These are phyloP conservation scores for Drosophila chauvacae DNA, from an alignment of 1,140 invertebrate genomes.

Conservation along the genomic window DNA sequence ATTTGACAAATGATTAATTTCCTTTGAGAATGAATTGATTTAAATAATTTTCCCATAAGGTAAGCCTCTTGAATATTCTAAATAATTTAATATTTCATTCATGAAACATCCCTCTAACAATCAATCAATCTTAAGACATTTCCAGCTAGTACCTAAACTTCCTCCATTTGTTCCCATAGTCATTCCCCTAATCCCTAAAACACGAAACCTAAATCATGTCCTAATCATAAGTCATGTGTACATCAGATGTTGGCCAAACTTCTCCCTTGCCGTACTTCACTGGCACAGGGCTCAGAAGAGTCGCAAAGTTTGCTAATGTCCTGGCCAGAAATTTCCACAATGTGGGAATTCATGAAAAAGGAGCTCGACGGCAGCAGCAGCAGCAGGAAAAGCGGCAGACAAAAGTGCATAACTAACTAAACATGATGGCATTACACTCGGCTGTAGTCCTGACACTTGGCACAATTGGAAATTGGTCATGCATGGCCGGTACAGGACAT, in stretches of 20 bases:
- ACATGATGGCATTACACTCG: conserved; percentile 58
- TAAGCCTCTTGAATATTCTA: not conserved
- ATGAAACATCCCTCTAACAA: not conserved
- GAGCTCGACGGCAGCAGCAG: conserved; percentile 7
- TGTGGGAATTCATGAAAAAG: conserved; percentile 33
- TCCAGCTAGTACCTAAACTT: not conserved
- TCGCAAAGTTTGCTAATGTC: conserved; percentile 50
- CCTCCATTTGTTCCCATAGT: not conserved
- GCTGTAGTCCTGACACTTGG: conserved; percentile 61
- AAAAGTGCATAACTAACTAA: conserved; percentile 64
- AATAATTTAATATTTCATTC: not conserved
- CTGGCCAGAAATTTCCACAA: conserved; percentile 35
- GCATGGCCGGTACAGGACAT: conserved; percentile 42
- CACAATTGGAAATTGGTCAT: conserved; percentile 71
- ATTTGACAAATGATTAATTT: not conserved
- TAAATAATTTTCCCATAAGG: no score
- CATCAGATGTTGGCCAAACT: conserved; percentile 37
- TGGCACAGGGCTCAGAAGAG: conserved; percentile 14
- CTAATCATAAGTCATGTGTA: conserved; percentile 30
- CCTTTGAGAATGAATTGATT: not conserved
- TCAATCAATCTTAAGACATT: conserved; percentile 19
- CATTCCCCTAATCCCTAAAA: conserved; percentile 13
- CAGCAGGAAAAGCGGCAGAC: conserved; percentile 30
- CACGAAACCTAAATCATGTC: conserved; percentile 31
- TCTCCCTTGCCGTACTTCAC: not conserved